Base-by-base conservation (phyloP, 1,140 invertebrate genomes). In the Thereuonema tuberculata region DNA sequence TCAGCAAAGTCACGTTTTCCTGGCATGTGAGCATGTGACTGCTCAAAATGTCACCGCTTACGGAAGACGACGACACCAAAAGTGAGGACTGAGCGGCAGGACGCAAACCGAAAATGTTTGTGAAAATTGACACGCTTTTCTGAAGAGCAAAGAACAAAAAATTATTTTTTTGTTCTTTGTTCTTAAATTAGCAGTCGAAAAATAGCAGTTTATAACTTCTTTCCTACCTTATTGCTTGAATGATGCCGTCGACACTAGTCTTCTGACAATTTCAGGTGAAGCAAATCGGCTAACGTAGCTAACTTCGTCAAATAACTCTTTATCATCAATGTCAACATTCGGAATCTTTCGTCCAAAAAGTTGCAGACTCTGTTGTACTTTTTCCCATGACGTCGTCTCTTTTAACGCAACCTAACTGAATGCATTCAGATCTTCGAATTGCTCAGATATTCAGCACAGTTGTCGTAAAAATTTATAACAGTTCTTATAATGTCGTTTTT, bases 271-370 rank as follows among this genome's bases (percentile, higher is more conserved):
- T 56, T 29, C 54, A n/a, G 54, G 26, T 56, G 54, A 56, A 27
- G 54, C 25, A 56, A 56, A 56, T 56, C n/a, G 54, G 54, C 54
- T 56, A 27, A 31, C 24, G 29, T 31, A 56, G 25, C 25, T 56
- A 28, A 56, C 25, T 28, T 56, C 25, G 21, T 31, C 29, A 56
- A 56, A 57, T 26, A 48, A 23, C 24, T 43, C 24, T n/a, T 48
- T 63, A 24, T 63, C 54, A 58, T 47, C 20, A n/a, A 37, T 56
- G 24, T 47, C 31, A 43, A 63, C 20, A 43, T 52, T 49, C 27
- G 43, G 31, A 26, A 61, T n/a, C 54, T 63, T 56, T 31, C 17
- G 3, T 56, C 31, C 48, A 56, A 56, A 57, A 43, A 59, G 50
- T 21, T 27, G 54, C 25, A 27, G 54, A 9, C 54, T 56, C 21